Evolutionary conservation across 2,113 vertebrate genomes (phyloP).

Genomic region (Spizaetus ornatus): DNA sequence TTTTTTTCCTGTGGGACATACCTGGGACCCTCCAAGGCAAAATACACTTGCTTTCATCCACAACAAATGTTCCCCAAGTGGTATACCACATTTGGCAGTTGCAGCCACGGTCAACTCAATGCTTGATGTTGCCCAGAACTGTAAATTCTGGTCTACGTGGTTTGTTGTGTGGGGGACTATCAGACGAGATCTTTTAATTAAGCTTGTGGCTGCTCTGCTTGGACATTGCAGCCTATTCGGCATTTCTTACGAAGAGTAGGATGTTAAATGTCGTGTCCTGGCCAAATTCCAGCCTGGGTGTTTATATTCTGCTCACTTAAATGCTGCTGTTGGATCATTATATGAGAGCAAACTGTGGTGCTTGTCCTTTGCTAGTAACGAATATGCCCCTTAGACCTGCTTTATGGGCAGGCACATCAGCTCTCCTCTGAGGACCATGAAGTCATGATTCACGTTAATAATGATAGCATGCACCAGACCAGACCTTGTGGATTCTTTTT

Average conservation of each 20-base stretch:
- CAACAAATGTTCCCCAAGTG: background rate
- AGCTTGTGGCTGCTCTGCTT: background rate
- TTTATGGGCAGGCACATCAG: background rate
- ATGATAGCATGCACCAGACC: background rate
- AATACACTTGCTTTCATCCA: background rate
- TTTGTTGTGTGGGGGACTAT: background rate
- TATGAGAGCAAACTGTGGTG: background rate
- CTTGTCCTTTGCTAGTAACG: background rate
- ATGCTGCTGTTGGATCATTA: background rate
- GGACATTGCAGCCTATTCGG: background rate
- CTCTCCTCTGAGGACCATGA: background rate
- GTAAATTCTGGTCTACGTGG: background rate
- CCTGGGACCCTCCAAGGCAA: background rate
- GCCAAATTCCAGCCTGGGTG: background rate
- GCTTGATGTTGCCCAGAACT: background rate
- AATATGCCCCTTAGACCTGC: background rate
- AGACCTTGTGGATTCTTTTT: background rate
- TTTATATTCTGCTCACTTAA: slow-evolving; percentile 32
- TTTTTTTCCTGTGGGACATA: background rate
- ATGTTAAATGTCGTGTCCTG: slow-evolving; percentile 23
- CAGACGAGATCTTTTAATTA: background rate
- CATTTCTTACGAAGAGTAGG: background rate
- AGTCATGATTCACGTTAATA: background rate
- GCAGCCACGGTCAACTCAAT: background rate
- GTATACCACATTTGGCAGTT: background rate